phyloP scores from a whole-genome alignment of 1,140 invertebrate species.

The Ladona fulva region DNA sequence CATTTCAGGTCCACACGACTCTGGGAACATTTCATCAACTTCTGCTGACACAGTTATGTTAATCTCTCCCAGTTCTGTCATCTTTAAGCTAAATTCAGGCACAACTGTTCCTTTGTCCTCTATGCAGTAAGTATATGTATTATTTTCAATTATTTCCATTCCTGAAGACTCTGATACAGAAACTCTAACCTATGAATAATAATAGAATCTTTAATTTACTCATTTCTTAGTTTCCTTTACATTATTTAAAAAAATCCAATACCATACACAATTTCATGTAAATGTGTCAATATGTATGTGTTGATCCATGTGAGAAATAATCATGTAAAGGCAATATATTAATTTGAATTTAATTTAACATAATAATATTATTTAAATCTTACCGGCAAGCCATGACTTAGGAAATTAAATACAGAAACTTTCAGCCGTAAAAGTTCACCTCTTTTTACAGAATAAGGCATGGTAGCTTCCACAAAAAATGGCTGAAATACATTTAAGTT shows the following conservation, averaged over 20 bases:
- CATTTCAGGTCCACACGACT: constrained; percentile 40
- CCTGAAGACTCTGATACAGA: background rate
- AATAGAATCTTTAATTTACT: background rate
- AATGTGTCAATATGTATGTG: too few relatives aligned
- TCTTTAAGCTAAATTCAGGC: constrained; percentile 42
- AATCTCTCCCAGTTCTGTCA: constrained; percentile 42
- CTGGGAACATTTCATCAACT: constrained; percentile 37
- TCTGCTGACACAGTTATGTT: constrained; percentile 51
- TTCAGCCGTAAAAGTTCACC: constrained; percentile 58
- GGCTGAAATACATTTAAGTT: constrained; percentile 56
- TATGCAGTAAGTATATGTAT: constrained; percentile 33
- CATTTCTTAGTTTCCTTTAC: too few relatives aligned
- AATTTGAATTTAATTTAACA: too few relatives aligned
- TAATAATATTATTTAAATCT: constrained; percentile 27
- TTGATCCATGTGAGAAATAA: too few relatives aligned
- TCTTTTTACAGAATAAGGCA: constrained; percentile 61
- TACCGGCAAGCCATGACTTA: constrained; percentile 51
- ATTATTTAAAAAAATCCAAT: too few relatives aligned
- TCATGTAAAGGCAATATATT: too few relatives aligned
- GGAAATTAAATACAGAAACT: constrained; percentile 63
- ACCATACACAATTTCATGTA: too few relatives aligned
- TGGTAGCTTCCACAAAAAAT: constrained; percentile 59
- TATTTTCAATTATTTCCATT: constrained; percentile 3
- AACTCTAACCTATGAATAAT: constrained; percentile 18
- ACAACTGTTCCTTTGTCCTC: constrained; percentile 36